Conservation (phyloP, 2,888 invertebrate species). For the Trichogramma evanescens region DNA sequence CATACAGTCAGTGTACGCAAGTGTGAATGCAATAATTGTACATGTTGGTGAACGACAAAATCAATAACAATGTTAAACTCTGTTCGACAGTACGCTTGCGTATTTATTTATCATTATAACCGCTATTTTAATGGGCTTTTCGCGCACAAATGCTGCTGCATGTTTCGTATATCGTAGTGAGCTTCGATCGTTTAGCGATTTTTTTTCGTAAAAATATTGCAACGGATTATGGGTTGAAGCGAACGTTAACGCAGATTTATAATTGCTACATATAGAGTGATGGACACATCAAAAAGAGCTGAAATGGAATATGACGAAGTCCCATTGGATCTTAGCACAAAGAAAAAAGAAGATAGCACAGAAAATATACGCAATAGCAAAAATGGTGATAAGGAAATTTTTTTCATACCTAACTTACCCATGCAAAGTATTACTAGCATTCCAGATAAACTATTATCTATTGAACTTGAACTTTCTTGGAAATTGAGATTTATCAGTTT, state of each 20-base stretch:
- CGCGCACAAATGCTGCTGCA: not conserved
- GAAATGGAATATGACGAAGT: slow-evolving; percentile 28
- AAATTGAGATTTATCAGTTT: slow-evolving; percentile 28
- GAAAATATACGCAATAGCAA: slow-evolving; percentile 8
- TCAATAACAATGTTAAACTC: slow-evolving; percentile 22
- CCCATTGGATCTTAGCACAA: slow-evolving; percentile 30
- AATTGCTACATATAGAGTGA: not conserved
- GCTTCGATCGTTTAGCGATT: not conserved
- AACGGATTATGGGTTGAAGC: not conserved
- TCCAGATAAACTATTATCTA: slow-evolving; percentile 30
- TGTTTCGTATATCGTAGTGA: not conserved
- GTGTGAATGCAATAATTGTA: slow-evolving; percentile 12
- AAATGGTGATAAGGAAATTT: slow-evolving; percentile 15
- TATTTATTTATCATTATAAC: not conserved
- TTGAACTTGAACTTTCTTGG: slow-evolving; percentile 31
- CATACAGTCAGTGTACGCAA: not conserved
- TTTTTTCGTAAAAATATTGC: not conserved
- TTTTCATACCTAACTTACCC: slow-evolving; percentile 17
- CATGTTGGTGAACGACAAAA: slow-evolving; percentile 18
- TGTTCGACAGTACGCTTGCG: not conserved
- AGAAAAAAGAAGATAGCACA: slow-evolving; percentile 20
- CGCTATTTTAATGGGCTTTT: not conserved
- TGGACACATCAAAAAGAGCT: slow-evolving; percentile 26
- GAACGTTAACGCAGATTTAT: not conserved
- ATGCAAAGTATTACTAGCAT: slow-evolving; percentile 20